Conservation (phyloP, 2,797 vertebrate genomes). For the Galago senegalensis region DNA sequence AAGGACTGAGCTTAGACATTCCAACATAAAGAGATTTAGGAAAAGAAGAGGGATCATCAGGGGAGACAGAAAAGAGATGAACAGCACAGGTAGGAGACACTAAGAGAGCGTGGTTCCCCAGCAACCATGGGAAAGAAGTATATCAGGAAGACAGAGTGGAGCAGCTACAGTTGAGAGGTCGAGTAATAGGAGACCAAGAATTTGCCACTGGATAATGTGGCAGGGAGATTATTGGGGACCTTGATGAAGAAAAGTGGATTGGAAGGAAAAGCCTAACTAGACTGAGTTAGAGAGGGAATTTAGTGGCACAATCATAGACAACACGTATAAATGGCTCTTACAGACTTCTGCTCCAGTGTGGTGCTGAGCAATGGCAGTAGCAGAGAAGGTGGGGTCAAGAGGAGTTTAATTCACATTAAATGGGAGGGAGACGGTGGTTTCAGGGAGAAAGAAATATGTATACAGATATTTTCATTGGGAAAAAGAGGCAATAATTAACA, state of each 20-base stretch:
- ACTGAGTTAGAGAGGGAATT: not conserved
- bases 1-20: not conserved
- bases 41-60: not conserved
- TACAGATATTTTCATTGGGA: not conserved
- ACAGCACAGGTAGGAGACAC: not conserved
- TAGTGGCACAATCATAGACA: not conserved
- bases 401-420: not conserved
- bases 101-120: not conserved
- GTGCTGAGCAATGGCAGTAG: not conserved
- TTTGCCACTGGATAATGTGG: not conserved
- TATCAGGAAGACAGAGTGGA: no score
- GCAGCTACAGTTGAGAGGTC: not conserved
- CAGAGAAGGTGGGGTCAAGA: not conserved
- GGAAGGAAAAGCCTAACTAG: not conserved
- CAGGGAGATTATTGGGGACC: not conserved
- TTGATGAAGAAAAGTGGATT: not conserved
- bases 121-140: not conserved
- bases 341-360: not conserved
- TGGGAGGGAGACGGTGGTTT: not conserved
- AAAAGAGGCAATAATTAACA: not conserved
- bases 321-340: not conserved
- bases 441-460: not conserved
- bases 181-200: not conserved
- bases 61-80: not conserved
- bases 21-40: not conserved